Evolutionary conservation across 2,888 invertebrate genomes (phyloP).

Genomic region (Acanthosepion pharaonis): DNA sequence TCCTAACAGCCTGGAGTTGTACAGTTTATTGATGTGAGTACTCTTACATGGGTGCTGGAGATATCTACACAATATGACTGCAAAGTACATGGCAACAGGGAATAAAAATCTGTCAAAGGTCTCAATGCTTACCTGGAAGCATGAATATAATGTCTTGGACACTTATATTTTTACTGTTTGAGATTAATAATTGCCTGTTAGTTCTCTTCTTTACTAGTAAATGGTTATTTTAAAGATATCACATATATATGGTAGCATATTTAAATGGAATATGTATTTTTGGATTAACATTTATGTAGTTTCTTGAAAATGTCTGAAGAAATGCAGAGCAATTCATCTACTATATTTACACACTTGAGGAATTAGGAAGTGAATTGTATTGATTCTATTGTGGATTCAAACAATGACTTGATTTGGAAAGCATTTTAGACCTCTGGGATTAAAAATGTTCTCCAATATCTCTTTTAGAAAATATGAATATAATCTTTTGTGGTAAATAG

Average conservation of each 20-base stretch:
- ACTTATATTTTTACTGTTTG: too few species aligned
- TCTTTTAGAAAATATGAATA: neutral
- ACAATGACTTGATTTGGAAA: neutral
- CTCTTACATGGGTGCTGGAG: neutral
- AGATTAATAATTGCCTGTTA: too few species aligned
- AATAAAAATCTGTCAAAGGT: neutral
- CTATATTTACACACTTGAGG: neutral
- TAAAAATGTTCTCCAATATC: neutral
- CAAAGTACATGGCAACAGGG: neutral
- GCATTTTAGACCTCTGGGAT: neutral
- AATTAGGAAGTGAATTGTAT: neutral
- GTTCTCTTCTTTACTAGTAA: too few species aligned
- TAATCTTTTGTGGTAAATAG: neutral
- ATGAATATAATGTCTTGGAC: too few species aligned
- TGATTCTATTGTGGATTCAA: neutral
- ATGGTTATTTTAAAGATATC: too few species aligned
- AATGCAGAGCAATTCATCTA: neutral
- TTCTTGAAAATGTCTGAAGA: neutral
- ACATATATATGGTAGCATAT: neutral
- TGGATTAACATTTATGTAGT: neutral
- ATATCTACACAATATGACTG: neutral
- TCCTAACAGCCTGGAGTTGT: neutral
- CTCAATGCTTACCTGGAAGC: too few species aligned
- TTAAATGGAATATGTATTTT: neutral
- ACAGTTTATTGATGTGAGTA: neutral